Evolutionary conservation across 2,113 vertebrate species (phyloP), one percentile per base, ranked within the genome.

Genomic region (Dicaeum eximium): DNA sequence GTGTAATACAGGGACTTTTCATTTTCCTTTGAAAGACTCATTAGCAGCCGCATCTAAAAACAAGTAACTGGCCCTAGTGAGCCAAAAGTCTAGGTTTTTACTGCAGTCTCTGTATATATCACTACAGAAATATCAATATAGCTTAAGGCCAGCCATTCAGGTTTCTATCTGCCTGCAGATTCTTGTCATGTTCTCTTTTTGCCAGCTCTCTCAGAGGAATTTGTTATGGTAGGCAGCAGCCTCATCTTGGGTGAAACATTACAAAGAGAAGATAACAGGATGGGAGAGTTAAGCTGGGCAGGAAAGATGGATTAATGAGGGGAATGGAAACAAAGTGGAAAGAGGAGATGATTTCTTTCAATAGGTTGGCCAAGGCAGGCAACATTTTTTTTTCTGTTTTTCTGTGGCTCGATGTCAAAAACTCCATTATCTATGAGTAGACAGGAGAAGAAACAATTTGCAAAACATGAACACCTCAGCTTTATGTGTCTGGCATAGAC

Each of bases 51-150:
- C 81, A 94, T 90, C 87, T 93, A 6, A 95, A 94, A 88, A 6
- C 21, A 51, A 73, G 47, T 66, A 86, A 74, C 47, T 93, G 56
- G 75, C 56, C 71, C 48, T 73, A 71, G 50, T 95, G 72, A 88
- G 86, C 40, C 82, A 96, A 94, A 88, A 51, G 44, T 92, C 38
- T 93, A 40, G 12, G 25, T 51, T 90, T 95, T 70, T 48, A 53
- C n/a, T 93, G 35, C 69, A 86, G 74, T 48, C 73, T 74, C 67
- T 93, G 80, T 92, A 58, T 74, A 71, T 42, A 73, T 78, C 72
- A 60, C 66, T 82, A 61, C 48, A 94, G 93, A 95, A 96, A 96
- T 88, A 80, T 62, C 92, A 93, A 64, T 95, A 93, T 80, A 88
- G 69, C 72, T 93, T 57, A 81, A 81, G 79, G 77, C 65, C 70